Evolutionary conservation across 2,113 vertebrate species (phyloP).

Genomic region (Ornithorhynchus anatinus): DNA sequence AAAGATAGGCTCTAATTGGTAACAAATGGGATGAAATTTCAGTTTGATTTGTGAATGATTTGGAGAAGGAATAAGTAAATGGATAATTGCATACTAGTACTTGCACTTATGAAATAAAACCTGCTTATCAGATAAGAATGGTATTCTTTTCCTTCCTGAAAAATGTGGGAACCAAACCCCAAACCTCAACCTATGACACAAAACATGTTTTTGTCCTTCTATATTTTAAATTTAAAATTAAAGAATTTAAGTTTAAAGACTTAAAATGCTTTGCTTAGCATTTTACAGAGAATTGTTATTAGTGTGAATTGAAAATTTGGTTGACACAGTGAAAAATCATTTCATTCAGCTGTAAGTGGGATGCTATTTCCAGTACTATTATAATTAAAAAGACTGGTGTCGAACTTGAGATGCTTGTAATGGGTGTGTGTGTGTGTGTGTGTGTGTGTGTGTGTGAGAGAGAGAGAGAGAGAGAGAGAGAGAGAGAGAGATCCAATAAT

Average conservation of each 20-base stretch:
- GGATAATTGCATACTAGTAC: too few relatives aligned
- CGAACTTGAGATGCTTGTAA: background rate
- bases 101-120: background rate
- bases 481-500: background rate
- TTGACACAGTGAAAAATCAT: background rate
- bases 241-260: background rate
- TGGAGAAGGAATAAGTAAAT: background rate
- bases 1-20: background rate
- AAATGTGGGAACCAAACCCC: background rate
- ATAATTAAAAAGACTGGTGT: background rate
- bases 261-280: background rate
- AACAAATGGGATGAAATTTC: background rate
- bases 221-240: too few relatives aligned
- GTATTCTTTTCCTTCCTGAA: background rate
- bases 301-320: background rate
- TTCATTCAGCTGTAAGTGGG: background rate
- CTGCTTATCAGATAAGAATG: background rate
- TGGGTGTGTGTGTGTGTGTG: background rate
- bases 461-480: too few relatives aligned
- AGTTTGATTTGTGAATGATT: background rate
- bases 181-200: background rate
- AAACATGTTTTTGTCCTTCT: too few relatives aligned
- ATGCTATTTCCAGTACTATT: background rate
- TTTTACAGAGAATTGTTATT: constrained; percentile 1
- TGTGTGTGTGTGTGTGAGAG: too few relatives aligned